Base-by-base conservation (phyloP, 2,888 invertebrate species). In the Chrysomela aeneicollis region DNA sequence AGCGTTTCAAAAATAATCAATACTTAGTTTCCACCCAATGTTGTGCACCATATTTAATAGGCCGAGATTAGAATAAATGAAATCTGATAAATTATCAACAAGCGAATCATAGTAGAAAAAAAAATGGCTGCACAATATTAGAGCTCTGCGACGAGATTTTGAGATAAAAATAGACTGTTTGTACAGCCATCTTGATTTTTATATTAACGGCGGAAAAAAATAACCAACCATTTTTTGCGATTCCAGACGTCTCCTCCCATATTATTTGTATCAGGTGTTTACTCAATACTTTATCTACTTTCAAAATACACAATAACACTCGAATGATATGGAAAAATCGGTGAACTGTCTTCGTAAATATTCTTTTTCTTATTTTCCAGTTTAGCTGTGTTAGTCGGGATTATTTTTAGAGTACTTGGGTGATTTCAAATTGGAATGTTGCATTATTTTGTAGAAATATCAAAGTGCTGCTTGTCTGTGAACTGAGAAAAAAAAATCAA, bases 131-230 rank as follows among this genome's bases (percentile, higher is more conserved):
- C 57, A 57, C 30, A 57, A 46, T 46, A 46, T 57, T 42, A 57
- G 42, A 26, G 46, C 46, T 15, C 4, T 57, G 57, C 55, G 42
- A 42, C 57, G 64, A 71, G 64, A 62, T 64, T 71, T 69, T 52
- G 54, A 55, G 67, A 80, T 82, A 82, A 81, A 82, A 82, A 82
- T 82, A 82, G 81, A 80, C 71, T 81, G 76, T 82, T 82, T 82
- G 80, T 72, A 76, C 82, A 76, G 82, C 82, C 82, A 82, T 82
- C 76, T 81, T 82, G 71, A 60, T 69, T 71, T 71, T 71, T 71
- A 69, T 71, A 71, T 71, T 66, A 69, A 65, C 66, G 62, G 53
- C 47, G 63, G 66, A 69, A 70, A 70, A 70, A 71, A 71, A 63
- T 66, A 62, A 51, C 66, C 69, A 66, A 71, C 66, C 65, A 64